These are phyloP conservation scores for Siderastrea siderea DNA, from an alignment of 92 coral and sea anemone genomes.

Conservation along the genomic window DNA sequence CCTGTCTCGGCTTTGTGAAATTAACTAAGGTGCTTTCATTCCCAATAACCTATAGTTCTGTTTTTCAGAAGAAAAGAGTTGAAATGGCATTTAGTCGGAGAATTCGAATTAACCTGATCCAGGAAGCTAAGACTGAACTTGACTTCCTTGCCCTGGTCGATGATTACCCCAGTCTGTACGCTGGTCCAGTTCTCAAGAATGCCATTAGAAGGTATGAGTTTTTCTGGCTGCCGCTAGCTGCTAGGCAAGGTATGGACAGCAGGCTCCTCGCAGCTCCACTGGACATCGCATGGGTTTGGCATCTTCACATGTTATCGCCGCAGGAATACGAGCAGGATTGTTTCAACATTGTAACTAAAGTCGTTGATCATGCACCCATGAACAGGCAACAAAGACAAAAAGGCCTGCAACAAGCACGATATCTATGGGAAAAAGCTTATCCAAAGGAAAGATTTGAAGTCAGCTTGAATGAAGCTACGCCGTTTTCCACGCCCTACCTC, in stretches of 20 bases:
- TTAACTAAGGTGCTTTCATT: too few relatives aligned
- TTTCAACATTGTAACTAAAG: too few relatives aligned
- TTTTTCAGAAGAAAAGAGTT: neutral
- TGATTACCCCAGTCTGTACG: too few relatives aligned
- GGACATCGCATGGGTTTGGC: constrained; percentile 7
- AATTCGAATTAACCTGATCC: constrained; percentile 12
- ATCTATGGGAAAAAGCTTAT: constrained; percentile 46
- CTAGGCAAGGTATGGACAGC: neutral
- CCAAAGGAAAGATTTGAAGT: constrained; percentile 69
- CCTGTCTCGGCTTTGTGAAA: too few relatives aligned
- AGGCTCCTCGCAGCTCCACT: constrained; percentile 36
- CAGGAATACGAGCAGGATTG: neutral
- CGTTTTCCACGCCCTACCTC: neutral
- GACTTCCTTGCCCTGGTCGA: too few relatives aligned
- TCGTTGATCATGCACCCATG: neutral
- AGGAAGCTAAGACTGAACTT: constrained; percentile 21
- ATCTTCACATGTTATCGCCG: constrained; percentile 47
- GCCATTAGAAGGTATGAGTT: neutral
- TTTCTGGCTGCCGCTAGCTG: constrained; percentile 50
- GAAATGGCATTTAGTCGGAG: neutral
- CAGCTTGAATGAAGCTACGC: constrained; percentile 51
- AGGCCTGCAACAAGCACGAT: constrained; percentile 31
- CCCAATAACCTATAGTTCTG: neutral
- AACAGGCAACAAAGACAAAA: constrained; percentile 25
- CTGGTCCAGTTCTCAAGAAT: too few relatives aligned